These are phyloP conservation scores for Watsonalla binaria DNA, from an alignment of 2,888 invertebrate species.

Conservation along the genomic window DNA sequence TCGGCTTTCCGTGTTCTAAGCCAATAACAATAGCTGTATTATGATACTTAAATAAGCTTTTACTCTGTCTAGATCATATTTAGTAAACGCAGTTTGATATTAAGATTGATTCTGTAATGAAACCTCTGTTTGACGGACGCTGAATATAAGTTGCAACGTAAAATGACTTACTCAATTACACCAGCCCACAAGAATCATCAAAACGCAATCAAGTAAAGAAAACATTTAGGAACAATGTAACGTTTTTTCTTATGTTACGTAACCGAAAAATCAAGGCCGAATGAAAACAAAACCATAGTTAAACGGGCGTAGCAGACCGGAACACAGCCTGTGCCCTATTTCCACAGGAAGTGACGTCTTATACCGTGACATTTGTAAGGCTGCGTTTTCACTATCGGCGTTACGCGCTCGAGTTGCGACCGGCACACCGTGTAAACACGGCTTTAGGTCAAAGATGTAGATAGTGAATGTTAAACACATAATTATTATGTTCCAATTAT, in stretches of 20 bases:
- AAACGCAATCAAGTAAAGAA: constrained; percentile 14
- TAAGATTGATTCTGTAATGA: neutral
- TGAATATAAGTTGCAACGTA: neutral
- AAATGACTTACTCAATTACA: neutral
- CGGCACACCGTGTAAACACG: constrained; percentile 55
- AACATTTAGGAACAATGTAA: constrained; percentile 27
- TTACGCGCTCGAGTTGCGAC: constrained; percentile 45
- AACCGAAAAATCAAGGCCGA: constrained; percentile 51
- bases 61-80: no score
- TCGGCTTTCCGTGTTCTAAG: no score
- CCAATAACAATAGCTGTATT: no score
- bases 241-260: constrained; percentile 38
- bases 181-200: constrained; percentile 11
- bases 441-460: constrained; percentile 32
- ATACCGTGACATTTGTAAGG: constrained; percentile 25
- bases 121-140: neutral
- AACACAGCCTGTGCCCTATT: constrained; percentile 53
- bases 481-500: neutral
- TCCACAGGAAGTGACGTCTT: constrained; percentile 60
- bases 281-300: constrained; percentile 63
- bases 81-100: neutral
- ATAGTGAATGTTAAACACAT: constrained; percentile 16
- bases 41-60: no score
- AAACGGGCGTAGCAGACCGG: constrained; percentile 57
- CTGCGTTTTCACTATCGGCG: constrained; percentile 62